Conservation (phyloP, 2,797 vertebrate genomes). For the Trematomus bernacchii region DNA sequence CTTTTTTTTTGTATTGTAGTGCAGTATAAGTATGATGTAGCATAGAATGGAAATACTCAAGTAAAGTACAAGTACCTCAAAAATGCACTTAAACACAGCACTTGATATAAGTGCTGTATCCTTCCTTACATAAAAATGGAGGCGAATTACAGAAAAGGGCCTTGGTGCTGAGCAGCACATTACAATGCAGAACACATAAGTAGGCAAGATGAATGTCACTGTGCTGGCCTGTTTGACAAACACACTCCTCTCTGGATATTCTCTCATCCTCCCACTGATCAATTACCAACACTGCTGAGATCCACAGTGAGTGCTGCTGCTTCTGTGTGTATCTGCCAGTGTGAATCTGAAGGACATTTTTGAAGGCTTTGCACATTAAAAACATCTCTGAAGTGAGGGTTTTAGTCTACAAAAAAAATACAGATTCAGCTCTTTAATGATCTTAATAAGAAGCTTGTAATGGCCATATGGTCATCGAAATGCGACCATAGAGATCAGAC, state of each 20-base stretch:
- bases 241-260: constrained; percentile 69
- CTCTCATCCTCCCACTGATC: constrained; percentile 67
- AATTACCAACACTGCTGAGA: constrained; percentile 59
- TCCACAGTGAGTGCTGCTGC: constrained; percentile 22
- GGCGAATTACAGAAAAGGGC: neutral
- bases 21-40: no score
- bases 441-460: constrained; percentile 32
- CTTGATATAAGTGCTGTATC: neutral
- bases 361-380: constrained; percentile 20
- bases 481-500: constrained; percentile 49
- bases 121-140: neutral
- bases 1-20: no score
- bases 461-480: constrained; percentile 32
- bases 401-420: constrained; percentile 6
- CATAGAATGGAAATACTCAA: no score
- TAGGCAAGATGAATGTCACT: constrained; percentile 73
- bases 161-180: constrained; percentile 61
- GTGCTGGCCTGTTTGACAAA: constrained; percentile 74
- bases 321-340: constrained; percentile 23
- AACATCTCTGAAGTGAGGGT: constrained; percentile 6
- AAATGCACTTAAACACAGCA: no score
- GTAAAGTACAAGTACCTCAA: no score
- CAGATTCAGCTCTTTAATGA: constrained; percentile 22
- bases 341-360: constrained; percentile 14
- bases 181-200: constrained; percentile 70